phyloP scores from a whole-genome alignment of 2,797 vertebrate species.

The Margarornis squamiger region DNA sequence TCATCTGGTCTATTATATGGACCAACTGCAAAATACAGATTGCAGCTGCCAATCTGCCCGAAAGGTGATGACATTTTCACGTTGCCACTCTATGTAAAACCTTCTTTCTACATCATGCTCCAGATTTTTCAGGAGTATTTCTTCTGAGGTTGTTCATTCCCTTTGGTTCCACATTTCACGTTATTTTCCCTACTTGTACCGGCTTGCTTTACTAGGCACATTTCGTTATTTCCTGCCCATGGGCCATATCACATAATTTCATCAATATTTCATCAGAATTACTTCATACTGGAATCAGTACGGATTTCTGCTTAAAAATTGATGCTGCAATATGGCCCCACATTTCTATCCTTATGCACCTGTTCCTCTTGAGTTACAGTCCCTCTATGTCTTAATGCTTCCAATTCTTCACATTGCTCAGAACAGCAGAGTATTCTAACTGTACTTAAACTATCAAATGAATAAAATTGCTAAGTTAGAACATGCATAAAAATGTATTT shows the following conservation, averaged over 20 bases:
- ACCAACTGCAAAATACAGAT: neutral
- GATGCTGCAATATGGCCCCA: neutral
- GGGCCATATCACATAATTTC: neutral
- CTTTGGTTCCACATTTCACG: neutral
- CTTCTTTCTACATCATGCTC: neutral
- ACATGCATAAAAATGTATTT: constrained; percentile 13
- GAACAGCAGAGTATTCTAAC: neutral
- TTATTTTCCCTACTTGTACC: neutral
- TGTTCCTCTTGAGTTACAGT: neutral
- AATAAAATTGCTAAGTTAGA: neutral
- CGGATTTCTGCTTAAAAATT: constrained; percentile 53
- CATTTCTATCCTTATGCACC: neutral
- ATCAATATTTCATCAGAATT: constrained; percentile 60
- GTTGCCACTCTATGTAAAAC: neutral
- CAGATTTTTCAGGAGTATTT: neutral
- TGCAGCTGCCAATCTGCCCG: neutral
- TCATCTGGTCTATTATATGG: neutral
- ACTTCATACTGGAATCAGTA: neutral
- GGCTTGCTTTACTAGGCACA: neutral
- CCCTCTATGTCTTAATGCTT: neutral
- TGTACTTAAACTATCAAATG: neutral
- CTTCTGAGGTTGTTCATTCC: neutral
- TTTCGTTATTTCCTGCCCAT: constrained; percentile 16
- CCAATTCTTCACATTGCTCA: neutral
- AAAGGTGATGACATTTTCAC: neutral